Evolutionary conservation across 2,888 invertebrate genomes (phyloP).

Genomic region (Leptura quadrifasciata): DNA sequence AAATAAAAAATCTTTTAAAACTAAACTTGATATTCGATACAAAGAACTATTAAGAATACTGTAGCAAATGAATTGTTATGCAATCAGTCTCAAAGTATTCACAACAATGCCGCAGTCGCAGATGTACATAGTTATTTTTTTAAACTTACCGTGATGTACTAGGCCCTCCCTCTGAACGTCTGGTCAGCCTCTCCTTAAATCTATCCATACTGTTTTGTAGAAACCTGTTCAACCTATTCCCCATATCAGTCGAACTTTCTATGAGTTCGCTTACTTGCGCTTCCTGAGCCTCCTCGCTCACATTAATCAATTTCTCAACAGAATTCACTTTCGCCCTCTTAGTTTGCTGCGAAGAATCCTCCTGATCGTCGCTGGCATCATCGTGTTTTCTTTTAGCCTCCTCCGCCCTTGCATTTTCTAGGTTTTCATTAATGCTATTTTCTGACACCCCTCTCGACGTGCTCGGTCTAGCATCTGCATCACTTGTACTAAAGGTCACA

Average conservation of each 20-base stretch:
- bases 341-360: conserved; percentile 5
- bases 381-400: conserved; percentile 19
- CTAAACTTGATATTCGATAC: too few species aligned
- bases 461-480: conserved; percentile 7
- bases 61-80: too few species aligned
- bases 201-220: conserved; percentile 32
- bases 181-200: background rate
- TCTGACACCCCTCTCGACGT: conserved; percentile 22
- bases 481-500: background rate
- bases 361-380: conserved; percentile 15
- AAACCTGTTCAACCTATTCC: conserved; percentile 43
- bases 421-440: conserved; percentile 28
- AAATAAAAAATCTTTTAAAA: too few species aligned
- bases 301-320: conserved; percentile 19
- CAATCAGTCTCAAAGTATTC: too few species aligned
- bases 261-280: conserved; percentile 37
- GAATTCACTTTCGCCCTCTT: background rate
- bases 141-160: conserved; percentile 10
- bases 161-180: background rate
- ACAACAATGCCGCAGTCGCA: too few species aligned
- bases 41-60: too few species aligned
- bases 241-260: conserved; percentile 44
- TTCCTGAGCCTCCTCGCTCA: conserved; percentile 42
- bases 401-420: conserved; percentile 10
- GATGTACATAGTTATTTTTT: too few species aligned